Evolutionary conservation across 64 coral and sea anemone genomes (phyloP), one percentile per base, ranked within the genome.

Genomic region (Actinia equina): DNA sequence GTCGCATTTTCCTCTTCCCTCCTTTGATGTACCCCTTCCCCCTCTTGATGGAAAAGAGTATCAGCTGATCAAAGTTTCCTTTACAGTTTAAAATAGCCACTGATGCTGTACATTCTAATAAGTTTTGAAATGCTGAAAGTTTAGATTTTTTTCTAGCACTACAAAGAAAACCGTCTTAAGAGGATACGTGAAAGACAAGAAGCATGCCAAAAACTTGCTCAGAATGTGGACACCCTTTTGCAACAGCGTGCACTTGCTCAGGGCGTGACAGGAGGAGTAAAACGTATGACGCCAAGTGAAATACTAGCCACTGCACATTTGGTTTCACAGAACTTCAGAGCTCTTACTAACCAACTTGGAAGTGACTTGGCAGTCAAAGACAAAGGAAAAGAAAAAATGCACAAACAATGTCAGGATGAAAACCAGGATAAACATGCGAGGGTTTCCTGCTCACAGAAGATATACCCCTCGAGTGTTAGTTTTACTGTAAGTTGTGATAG

Each of bases 111-210:
- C 3, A 49, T 1, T 49, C 4, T 49, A 37, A 37, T 49, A 49
- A 49, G 55, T 12, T 57, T 57, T 77, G 74, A 77, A 77, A 77
- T 11, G 12, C 20, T 65, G 3, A 65, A 65, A 7, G 0, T 80
- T 18, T 30, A 17, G 18, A 59, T 79, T 17, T 69, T 71, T 82
- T 22, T 16, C 60, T 80, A 95, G 93, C 49, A 95, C 88, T 77
- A 67, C 37, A n/a, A 78, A 65, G 86, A 91, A 71, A 63, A 91
- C 15, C 77, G 52, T 82, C 70, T 95, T 5, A 64, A 85, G 56
- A 95, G 86, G 71, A 95, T 93, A 27, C 91, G 88, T 79, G 81
- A 88, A 43, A 76, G 91, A 78, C 91, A 93, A 85, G 91, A 93
- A 71, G 91, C 86, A 19, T 86, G 86, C 43, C 84, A 80, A 85